Evolutionary conservation across 1,140 invertebrate species (phyloP).

Genomic region (Radopholus similis): DNA sequence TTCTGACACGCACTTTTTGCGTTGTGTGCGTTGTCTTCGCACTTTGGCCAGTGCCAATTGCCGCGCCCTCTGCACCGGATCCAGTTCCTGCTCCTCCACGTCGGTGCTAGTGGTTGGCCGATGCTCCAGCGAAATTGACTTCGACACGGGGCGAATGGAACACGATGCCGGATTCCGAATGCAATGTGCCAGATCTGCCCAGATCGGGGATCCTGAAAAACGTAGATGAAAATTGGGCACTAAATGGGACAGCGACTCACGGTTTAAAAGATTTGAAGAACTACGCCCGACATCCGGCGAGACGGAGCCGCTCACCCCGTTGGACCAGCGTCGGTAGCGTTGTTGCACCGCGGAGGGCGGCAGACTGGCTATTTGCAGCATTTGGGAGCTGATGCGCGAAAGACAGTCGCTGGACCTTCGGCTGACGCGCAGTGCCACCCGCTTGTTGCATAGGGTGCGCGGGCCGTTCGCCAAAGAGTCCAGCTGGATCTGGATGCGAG

Average conservation of each 20-base stretch:
- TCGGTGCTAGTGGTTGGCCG: not conserved
- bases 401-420: slow-evolving; percentile 33
- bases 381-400: slow-evolving; percentile 36
- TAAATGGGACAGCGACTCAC: not conserved
- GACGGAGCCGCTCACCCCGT: not conserved
- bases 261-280: slow-evolving; percentile 7
- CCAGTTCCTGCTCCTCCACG: not conserved
- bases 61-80: not conserved
- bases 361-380: slow-evolving; percentile 20
- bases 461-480: slow-evolving; percentile 19
- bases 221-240: not conserved
- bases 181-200: slow-evolving; percentile 19
- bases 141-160: not conserved
- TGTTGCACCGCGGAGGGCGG: not conserved
- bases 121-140: not conserved
- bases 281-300: not conserved
- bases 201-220: slow-evolving; percentile 17
- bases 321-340: not conserved
- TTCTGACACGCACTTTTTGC: not conserved
- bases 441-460: slow-evolving; percentile 32
- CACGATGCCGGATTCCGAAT: slow-evolving; percentile 3
- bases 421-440: slow-evolving; percentile 28
- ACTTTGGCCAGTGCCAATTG: not conserved
- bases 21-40: not conserved
- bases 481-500: slow-evolving; percentile 36